Evolutionary conservation across 1,140 invertebrate species (phyloP), one percentile per base, ranked within the genome.

Genomic region (Platorchestia sp.): DNA sequence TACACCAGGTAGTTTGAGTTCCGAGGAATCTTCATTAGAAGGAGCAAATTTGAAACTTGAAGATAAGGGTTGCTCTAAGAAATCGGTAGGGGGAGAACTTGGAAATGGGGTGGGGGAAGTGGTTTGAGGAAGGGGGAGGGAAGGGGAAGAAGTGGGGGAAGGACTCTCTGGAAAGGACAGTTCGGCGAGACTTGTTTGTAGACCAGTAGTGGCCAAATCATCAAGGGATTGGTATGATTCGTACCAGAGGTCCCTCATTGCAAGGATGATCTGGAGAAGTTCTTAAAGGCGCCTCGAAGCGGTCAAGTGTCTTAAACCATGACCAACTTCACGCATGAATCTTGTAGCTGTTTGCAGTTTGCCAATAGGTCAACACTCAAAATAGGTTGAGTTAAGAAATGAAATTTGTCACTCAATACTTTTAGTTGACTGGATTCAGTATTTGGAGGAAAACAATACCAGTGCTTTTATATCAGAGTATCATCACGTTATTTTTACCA

Each of bases 81-180:
- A 93, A 93, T 93, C 91, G 27, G 91, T 36, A 1, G 91, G 91
- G 7, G 91, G 45, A 93, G 91, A 93, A 45, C 43, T 45, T 40
- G 91, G 91, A 93, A 93, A 93, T n/a, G 91, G 91, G 27, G 1
- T 47, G 44, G 91, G 91, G 45, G 91, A 93, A 45, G 91, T 45
- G 45, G 91, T 93, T 47, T 93, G 91, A 44, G 91, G 91, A n/a
- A 93, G 91, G 40, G 91, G 91, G 45, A 93, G 91, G 91, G 91
- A 93, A 93, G 91, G 91, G 91, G 91, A 93, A 93, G 91, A 93
- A 45, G 91, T 93, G 91, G 91, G 91, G 40, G 91, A 93, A 93
- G 91, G 91, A 47, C 91, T 93, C 40, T 93, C 91, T 93, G 91
- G 91, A 93, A 93, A 93, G 91, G 91, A 93, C 91, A 93, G 91